phyloP scores from a whole-genome alignment of 2,888 invertebrate genomes.

The Chouioia cunea region DNA sequence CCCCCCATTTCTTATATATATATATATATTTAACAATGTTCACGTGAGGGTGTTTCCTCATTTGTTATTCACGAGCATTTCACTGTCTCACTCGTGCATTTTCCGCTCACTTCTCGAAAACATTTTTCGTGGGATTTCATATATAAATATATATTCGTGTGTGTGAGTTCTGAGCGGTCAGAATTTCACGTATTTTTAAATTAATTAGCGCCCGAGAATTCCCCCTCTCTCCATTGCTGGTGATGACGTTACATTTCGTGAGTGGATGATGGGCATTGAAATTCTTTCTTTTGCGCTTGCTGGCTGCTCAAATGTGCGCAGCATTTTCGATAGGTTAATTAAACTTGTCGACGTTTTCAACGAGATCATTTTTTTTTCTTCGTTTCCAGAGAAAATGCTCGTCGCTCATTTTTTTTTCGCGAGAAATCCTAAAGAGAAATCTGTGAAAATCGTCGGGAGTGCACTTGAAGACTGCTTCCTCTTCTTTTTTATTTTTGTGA shows the following conservation, averaged over 20 bases:
- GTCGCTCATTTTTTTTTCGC: too few relatives aligned
- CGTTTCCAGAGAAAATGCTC: too few relatives aligned
- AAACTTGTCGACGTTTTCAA: slow-evolving; percentile 1
- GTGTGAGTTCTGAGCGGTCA: background rate
- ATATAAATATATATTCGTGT: too few relatives aligned
- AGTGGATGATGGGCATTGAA: slow-evolving; percentile 29
- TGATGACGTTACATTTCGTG: background rate
- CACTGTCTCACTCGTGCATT: background rate
- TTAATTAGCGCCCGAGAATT: slow-evolving; percentile 40
- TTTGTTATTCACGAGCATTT: too few relatives aligned
- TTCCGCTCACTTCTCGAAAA: background rate
- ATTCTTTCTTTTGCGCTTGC: slow-evolving; percentile 47
- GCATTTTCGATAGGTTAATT: slow-evolving; percentile 25
- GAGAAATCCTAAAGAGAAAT: too few relatives aligned
- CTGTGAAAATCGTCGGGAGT: too few relatives aligned
- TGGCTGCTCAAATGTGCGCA: slow-evolving; percentile 49
- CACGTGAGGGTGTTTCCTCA: too few relatives aligned
- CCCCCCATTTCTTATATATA: too few relatives aligned
- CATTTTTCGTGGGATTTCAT: slow-evolving; percentile 33
- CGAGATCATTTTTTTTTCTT: background rate
- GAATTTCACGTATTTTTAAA: slow-evolving; percentile 31
- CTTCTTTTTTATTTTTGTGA: too few relatives aligned
- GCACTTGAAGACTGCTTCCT: too few relatives aligned
- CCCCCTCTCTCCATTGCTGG: too few relatives aligned
- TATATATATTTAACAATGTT: too few relatives aligned